Evolutionary conservation across 2,888 invertebrate species (phyloP), one percentile per base, ranked within the genome.

Genomic region (Mythimna loreyi): DNA sequence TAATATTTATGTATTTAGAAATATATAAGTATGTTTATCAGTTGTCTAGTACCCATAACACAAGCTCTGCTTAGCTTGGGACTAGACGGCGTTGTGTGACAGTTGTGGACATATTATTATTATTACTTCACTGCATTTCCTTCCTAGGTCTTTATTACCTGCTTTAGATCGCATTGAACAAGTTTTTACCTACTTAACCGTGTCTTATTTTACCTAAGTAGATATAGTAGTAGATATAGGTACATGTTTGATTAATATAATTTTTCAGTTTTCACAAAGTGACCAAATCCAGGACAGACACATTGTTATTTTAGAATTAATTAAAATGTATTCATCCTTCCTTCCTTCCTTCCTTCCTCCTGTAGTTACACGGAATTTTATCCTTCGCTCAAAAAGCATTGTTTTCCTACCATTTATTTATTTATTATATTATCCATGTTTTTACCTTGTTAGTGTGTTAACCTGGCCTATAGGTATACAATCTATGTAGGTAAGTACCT

Each of bases 271-370:
- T 49, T 49, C 23, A n/a, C 19, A 16, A 40, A 40, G 30, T 40
- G 1, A 36, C 40, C 5, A 53, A 72, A 47, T 53, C 3, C 40
- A 62, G 40, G 56, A 36, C 21, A 40, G 30, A 40, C 43, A 43
- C 43, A 59, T 19, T 21, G 19, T 16, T n/a, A 45, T 33, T 23
- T 8, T 33, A n/a, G 16, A 59, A 19, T 25, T n/a, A 49, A 21
- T 50, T 43, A 36, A 43, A 49, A 45, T 21, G 1, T n/a, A 11
- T 13, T 47, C 36, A 21, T 66, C 43, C 33, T 72, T 72, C 67
- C 28, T 28, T 66, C 43, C 33, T 72, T 72, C 67, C 28, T 28
- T 28, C 28, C 67, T 72, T 74, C 75, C 72, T 63, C 47, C 8
- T 70, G n/a, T 19, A 28, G 1, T 61, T 30, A n/a, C 47, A 40